Evolutionary conservation across 2,888 invertebrate species (phyloP).

Genomic region (Drosophila phalerata): DNA sequence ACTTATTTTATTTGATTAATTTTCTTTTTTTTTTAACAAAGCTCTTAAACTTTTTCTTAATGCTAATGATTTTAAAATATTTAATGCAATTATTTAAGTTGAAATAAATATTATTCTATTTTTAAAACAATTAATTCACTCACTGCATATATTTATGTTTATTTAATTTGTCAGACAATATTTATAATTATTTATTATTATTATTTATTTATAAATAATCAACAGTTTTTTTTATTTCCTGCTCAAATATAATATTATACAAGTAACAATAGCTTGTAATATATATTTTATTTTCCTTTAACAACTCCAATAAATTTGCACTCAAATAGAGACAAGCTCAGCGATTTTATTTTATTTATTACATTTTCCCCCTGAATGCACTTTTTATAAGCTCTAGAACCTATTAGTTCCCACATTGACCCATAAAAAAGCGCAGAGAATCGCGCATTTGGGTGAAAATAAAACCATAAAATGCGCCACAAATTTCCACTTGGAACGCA

Average conservation of each 20-base stretch:
- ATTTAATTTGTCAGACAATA: no score
- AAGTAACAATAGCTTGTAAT: neutral
- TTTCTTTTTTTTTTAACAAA: no score
- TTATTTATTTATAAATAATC: no score
- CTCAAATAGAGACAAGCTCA: neutral
- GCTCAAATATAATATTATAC: neutral
- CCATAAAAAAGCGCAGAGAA: slow-evolving; percentile 17
- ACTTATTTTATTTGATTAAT: no score
- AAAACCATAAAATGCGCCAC: slow-evolving; percentile 60
- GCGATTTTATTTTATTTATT: neutral
- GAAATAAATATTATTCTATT: no score
- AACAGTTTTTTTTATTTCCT: no score
- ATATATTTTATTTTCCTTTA: neutral
- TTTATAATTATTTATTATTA: no score
- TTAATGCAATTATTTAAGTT: no score
- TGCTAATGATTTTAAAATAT: no score
- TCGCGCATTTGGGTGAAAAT: slow-evolving; percentile 52
- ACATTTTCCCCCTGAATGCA: neutral
- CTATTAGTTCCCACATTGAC: slow-evolving; percentile 10
- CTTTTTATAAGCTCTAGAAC: neutral
- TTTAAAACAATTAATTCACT: no score
- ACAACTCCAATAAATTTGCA: neutral
- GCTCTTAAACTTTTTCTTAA: no score
- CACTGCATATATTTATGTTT: no score
- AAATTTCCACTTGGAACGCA: slow-evolving; percentile 50